Evolutionary conservation across 1,140 invertebrate genomes (phyloP).

Genomic region (Caenorhabditis tropicalis): DNA sequence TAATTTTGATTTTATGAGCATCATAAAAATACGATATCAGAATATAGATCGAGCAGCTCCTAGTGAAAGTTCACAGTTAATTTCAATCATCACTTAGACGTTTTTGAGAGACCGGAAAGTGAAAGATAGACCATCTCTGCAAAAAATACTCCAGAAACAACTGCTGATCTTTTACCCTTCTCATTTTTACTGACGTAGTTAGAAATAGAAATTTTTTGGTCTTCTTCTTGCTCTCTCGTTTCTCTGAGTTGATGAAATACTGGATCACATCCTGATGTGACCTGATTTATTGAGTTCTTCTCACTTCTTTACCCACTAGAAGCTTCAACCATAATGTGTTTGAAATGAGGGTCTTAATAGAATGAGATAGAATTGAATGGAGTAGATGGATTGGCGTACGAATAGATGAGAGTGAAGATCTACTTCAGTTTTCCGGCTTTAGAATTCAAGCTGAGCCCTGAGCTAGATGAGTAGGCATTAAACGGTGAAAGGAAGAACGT

Average conservation of each 20-base stretch:
- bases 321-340: neutral
- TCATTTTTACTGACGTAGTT: neutral
- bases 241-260: neutral
- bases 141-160: neutral
- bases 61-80: too few species aligned
- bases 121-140: too few species aligned
- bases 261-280: neutral
- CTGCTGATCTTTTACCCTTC: neutral
- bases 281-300: conserved; percentile 8
- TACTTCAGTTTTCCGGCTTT: neutral
- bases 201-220: neutral
- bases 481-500: neutral
- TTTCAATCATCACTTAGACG: neutral
- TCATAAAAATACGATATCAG: too few species aligned
- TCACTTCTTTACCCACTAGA: neutral
- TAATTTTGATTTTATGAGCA: too few species aligned
- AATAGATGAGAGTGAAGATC: neutral
- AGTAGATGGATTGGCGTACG: neutral
- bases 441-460: neutral
- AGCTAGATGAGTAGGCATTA: neutral
- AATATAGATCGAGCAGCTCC: too few species aligned
- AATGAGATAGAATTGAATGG: neutral
- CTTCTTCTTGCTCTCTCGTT: neutral
- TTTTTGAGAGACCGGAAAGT: neutral
- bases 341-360: neutral